Evolutionary conservation across 1,140 invertebrate species (phyloP).

Genomic region (Tetranychus cinnabarinus): DNA sequence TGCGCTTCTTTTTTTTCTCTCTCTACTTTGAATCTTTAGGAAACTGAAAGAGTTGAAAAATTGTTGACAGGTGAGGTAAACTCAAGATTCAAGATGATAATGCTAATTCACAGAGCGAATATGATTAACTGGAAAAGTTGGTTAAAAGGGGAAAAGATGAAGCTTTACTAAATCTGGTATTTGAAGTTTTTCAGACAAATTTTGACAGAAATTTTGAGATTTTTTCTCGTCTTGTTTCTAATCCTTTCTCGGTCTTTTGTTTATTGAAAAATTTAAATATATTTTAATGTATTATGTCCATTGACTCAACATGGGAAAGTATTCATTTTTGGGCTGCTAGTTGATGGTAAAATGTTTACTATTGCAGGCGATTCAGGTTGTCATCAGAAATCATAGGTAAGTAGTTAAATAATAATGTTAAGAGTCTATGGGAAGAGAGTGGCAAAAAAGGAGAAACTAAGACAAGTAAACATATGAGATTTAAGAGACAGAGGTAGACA

Average conservation of each 20-base stretch:
- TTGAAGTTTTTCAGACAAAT: not conserved
- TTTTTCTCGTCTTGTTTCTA: too few species aligned
- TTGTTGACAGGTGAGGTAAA: not conserved
- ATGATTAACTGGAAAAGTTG: not conserved
- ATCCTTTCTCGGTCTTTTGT: too few species aligned
- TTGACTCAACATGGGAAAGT: too few species aligned
- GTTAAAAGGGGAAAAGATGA: not conserved
- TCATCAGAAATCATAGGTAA: not conserved
- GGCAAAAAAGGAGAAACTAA: not conserved
- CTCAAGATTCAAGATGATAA: not conserved
- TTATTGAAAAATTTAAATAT: too few species aligned
- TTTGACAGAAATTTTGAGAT: too few species aligned
- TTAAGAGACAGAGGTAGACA: not conserved
- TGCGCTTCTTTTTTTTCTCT: not conserved
- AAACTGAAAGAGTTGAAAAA: not conserved
- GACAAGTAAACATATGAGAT: not conserved
- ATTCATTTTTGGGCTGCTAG: too few species aligned
- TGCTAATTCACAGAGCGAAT: not conserved
- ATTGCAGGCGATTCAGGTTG: not conserved
- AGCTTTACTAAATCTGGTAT: not conserved
- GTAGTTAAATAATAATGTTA: not conserved
- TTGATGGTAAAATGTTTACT: not conserved
- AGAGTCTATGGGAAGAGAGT: not conserved
- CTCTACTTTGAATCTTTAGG: not conserved
- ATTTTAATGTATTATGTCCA: too few species aligned